A percentile compares a stretch with the other conserved stretches of the same genome.
phyloP scores from a whole-genome alignment of 2,797 vertebrate species.

The Megalops cyprinoides region DNA sequence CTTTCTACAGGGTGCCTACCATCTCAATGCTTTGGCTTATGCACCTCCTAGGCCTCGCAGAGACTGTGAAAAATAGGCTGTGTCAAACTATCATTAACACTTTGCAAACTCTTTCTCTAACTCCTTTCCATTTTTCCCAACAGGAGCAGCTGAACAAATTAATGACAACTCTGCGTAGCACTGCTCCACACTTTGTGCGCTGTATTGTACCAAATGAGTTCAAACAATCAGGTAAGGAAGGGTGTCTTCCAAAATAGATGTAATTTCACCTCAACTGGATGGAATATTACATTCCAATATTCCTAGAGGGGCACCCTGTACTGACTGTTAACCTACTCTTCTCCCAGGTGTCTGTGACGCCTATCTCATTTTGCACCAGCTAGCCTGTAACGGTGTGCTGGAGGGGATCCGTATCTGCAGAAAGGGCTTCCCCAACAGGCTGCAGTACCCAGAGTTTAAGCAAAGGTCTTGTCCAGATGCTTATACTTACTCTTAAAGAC shows the following conservation, averaged over 20 bases:
- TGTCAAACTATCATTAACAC: background rate
- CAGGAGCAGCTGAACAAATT: constrained; percentile 86
- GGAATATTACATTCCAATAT: background rate
- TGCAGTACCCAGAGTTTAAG: constrained; percentile 76
- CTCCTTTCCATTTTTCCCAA: constrained; percentile 31
- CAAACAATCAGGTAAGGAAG: constrained; percentile 77
- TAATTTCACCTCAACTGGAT: background rate
- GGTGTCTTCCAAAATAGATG: background rate
- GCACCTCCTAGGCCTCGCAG: background rate
- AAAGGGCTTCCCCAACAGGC: constrained; percentile 77
- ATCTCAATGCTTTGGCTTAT: background rate
- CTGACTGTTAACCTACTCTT: constrained; percentile 33
- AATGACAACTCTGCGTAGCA: constrained; percentile 74
- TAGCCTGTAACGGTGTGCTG: constrained; percentile 72
- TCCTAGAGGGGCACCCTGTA: background rate
- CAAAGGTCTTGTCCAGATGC: constrained; percentile 60
- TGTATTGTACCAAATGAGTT: constrained; percentile 86
- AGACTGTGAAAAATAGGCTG: background rate
- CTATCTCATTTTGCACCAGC: constrained; percentile 71
- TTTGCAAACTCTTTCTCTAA: constrained; percentile 23
- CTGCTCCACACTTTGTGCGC: constrained; percentile 82
- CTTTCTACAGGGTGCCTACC: constrained; percentile 62
- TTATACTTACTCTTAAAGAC: background rate
- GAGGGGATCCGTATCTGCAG: constrained; percentile 77
- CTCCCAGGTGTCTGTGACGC: constrained; percentile 70